Percentiles rank a stretch among this genome's conserved stretches.
phyloP scores from a whole-genome alignment of 2,113 vertebrate genomes.

The Struthio camelus region DNA sequence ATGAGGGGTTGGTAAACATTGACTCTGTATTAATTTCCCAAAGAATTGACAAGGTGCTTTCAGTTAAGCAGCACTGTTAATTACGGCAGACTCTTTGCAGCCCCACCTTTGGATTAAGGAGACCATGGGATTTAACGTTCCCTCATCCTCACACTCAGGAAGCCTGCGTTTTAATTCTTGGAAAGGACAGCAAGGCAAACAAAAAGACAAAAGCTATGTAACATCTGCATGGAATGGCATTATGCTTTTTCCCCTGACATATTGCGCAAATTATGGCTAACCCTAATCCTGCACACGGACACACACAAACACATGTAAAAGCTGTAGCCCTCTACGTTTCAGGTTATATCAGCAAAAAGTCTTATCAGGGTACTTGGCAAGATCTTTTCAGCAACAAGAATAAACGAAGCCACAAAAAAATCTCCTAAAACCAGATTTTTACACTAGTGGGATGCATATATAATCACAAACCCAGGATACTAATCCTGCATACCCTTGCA shows the following conservation, averaged over 20 bases:
- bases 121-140: neutral
- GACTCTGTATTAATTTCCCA: neutral
- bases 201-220: neutral
- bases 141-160: neutral
- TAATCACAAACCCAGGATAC: neutral
- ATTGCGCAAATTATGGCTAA: neutral
- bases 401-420: neutral
- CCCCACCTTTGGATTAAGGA: neutral
- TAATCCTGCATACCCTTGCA: neutral
- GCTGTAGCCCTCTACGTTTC: neutral
- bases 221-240: neutral
- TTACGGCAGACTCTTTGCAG: neutral
- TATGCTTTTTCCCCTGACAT: neutral
- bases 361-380: neutral
- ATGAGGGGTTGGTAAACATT: neutral
- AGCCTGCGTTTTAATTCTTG: neutral
- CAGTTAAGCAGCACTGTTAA: neutral
- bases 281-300: neutral
- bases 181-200: neutral
- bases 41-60: neutral
- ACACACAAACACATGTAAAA: rapidly evolving
- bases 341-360: neutral
- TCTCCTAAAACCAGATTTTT: neutral
- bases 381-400: neutral
- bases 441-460: rapidly evolving